Conservation (phyloP, 2,797 vertebrate genomes). For the Cyclura pinguis region DNA sequence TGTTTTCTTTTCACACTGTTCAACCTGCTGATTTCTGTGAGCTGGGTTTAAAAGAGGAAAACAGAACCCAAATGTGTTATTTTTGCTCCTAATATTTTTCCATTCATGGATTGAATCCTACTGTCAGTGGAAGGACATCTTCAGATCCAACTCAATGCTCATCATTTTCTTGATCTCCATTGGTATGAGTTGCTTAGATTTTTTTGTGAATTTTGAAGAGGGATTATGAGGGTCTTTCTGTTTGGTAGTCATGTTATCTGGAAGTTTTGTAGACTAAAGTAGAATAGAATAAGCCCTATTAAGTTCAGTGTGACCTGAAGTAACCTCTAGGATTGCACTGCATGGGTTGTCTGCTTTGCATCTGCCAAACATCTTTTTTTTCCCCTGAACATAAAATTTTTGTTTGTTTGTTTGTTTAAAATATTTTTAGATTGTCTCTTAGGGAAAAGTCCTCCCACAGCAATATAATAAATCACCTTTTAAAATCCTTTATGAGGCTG, state of each 20-base stretch:
- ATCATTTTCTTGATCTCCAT: no score
- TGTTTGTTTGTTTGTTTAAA: background rate
- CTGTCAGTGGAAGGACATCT: background rate
- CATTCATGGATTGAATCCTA: background rate
- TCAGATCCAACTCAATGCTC: background rate
- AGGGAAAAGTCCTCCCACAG: background rate
- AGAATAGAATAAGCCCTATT: no score
- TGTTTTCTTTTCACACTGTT: background rate
- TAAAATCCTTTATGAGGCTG: background rate
- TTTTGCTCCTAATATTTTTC: background rate
- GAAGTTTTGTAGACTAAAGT: no score
- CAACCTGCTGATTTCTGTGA: background rate
- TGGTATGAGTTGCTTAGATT: no score
- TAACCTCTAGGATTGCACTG: background rate
- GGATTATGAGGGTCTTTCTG: no score
- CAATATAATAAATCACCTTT: background rate
- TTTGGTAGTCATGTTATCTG: no score
- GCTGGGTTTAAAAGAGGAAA: background rate
- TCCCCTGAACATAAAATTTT: background rate
- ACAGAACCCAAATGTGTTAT: background rate
- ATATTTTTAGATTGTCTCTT: background rate
- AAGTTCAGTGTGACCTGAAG: background rate
- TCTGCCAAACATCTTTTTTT: background rate
- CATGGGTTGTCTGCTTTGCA: background rate
- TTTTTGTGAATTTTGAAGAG: no score